Evolutionary conservation across 2,113 vertebrate species (phyloP), one percentile per base, ranked within the genome.

Genomic region (Peromyscus californicus): DNA sequence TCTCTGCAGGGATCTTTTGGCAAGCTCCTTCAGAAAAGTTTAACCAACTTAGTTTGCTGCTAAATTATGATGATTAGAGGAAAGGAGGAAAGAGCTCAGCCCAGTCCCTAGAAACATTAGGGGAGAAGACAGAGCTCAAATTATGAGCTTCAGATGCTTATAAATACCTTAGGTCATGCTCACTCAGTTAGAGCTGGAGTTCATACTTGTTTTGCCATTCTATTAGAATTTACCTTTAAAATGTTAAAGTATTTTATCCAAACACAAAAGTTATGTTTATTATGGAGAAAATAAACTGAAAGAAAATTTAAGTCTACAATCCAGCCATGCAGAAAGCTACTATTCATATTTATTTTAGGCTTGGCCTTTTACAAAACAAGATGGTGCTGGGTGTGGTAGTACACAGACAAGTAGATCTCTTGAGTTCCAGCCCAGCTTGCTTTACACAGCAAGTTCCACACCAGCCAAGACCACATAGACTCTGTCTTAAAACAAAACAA

Each of bases 181-280:
- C 17, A 33, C 74, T 76, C 65, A 39, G 88, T 79, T 31, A 54
- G 65, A 92, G 48, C 57, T 57, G 15, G 42, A 65, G 24, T 59
- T 85, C 86, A 26, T 8, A 57, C 72, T 90, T 94, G 48, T 65
- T 91, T 85, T 51, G 61, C 26, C 95, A 74, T 88, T 96, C 75
- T 93, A 48, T 22, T 79, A 42, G 26, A 19, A 83, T 87, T 95
- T 87, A 84, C 51, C 42, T 92, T 83, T 72, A 78, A 91, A 36
- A 82, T n/a, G 86, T 70, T 67, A 33, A 96, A 95, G 54, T 59
- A 90, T 87, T 94, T 93, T 80, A 78, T 69, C 75, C 54, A 13
- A 95, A 97, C 69, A 90, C 33, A 95, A 80, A 93, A 96, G 24
- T 70, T 19, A 48, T 54, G 13, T 69, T 89, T 36, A 90, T 21